Base-by-base conservation (phyloP, 2,113 vertebrate species). In the Laticauda colubrina region DNA sequence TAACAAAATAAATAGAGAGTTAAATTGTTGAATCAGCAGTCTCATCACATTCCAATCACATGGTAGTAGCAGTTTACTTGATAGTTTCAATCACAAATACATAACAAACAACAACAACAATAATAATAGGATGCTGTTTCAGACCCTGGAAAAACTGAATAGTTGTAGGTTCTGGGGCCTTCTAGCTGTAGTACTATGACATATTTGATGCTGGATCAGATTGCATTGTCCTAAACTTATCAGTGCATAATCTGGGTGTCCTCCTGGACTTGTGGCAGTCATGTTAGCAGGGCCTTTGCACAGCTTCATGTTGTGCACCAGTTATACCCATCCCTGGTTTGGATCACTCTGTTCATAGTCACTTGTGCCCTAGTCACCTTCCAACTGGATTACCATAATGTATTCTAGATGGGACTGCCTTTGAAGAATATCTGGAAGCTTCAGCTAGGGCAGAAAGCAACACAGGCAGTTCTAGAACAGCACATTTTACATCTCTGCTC, bases 1-100 rank as follows among this genome's bases (percentile, higher is more conserved):
- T 21, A 96, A 96, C 26, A 91, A 93, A 96, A 64, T 0, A 94
- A 24, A 96, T 1, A 45, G 90, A 55, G 1, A 91, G 90, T 95
- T 90, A 95, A 95, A 4, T 95, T 26, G 34, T 39, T 86, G 24
- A 92, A 87, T 85, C 55, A 64, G 61, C n/a, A 89, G 43, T 64
- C 56, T 48, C 23, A 56, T 51, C 23, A 69, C 26, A 88, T 75
- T 75, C 45, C 45, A 39, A 88, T 24, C 34, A 45, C 26, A 88
- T 1, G 55, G 10, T 51, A 57, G 26, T 26, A 81, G 75, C 34
- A 56, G 51, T 81, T 69, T 29, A 57, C 48, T 85, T 29, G 43
- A 56, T 34, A 48, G 23, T 12, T 85, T 34, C n/a, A 85, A 2
- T 39, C 29, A 39, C 59, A 93, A 61, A 92, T 45, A 88, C 91